These are phyloP conservation scores for Dicrurus megarhynchus DNA, from an alignment of 2,113 vertebrate species.

Conservation along the genomic window DNA sequence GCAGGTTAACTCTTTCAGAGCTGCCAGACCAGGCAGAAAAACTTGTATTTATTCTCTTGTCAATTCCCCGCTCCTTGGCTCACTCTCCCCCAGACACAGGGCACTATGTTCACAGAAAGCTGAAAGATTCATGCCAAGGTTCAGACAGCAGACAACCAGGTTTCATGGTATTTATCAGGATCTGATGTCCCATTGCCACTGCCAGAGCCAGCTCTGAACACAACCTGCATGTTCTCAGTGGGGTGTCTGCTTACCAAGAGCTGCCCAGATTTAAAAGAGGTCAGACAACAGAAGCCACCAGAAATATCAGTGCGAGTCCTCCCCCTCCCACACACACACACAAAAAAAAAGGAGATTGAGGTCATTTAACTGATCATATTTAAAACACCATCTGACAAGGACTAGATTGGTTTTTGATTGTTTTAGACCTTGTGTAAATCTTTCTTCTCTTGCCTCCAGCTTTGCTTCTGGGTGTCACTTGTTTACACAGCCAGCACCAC, in stretches of 20 bases:
- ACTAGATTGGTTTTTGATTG: neutral
- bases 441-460: neutral
- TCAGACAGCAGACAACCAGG: neutral
- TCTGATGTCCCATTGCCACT: neutral
- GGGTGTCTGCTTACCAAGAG: neutral
- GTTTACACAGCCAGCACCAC: neutral
- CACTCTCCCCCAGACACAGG: neutral
- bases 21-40: neutral
- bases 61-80: neutral
- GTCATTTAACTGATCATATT: neutral
- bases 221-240: neutral
- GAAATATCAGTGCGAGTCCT: neutral
- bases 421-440: neutral
- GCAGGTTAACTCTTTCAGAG: neutral
- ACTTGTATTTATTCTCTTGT: no score
- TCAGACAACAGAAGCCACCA: neutral
- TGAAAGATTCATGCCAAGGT: neutral
- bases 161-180: neutral
- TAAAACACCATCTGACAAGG: neutral
- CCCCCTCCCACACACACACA: no score
- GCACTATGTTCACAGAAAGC: rapidly evolving
- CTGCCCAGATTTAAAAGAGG: neutral
- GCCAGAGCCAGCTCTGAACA: neutral
- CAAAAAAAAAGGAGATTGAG: neutral
- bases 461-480: neutral